Percentiles rank a stretch among this genome's conserved stretches.
Conservation (phyloP, 2,113 vertebrate species). For the Neogale vison region DNA sequence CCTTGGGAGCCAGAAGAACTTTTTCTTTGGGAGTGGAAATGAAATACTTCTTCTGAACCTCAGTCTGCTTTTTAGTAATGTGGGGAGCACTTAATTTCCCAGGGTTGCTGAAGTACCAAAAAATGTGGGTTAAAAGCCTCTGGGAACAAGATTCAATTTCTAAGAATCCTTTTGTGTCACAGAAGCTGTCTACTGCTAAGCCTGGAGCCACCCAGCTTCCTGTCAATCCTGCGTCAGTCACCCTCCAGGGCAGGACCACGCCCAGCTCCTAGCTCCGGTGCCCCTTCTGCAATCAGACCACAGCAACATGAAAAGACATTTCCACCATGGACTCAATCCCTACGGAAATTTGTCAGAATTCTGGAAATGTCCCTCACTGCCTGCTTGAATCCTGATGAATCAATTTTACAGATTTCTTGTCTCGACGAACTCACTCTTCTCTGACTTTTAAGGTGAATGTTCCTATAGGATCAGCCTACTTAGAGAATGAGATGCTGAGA, state of each 20-base stretch:
- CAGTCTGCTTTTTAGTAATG: neutral
- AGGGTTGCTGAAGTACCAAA: neutral
- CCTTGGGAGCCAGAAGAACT: neutral
- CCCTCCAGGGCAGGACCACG: neutral
- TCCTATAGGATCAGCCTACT: constrained; percentile 69
- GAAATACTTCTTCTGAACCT: neutral
- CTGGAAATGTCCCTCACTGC: neutral
- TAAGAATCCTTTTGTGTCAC: neutral
- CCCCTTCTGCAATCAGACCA: neutral
- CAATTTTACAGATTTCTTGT: neutral
- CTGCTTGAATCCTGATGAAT: neutral
- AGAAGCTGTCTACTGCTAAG: neutral
- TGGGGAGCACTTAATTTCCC: neutral
- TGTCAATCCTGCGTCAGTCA: neutral
- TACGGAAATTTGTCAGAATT: neutral
- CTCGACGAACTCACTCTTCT: neutral
- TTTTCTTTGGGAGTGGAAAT: constrained; percentile 26
- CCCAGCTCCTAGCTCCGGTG: neutral
- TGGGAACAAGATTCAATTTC: neutral
- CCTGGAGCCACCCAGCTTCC: neutral
- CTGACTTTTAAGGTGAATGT: constrained; percentile 57
- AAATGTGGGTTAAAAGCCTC: neutral
- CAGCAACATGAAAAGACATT: neutral
- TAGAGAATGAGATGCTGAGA: constrained; percentile 60
- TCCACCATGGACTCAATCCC: neutral